Evolutionary conservation across 2,113 vertebrate species (phyloP), one percentile per base, ranked within the genome.

Genomic region (Fregetta grallaria): DNA sequence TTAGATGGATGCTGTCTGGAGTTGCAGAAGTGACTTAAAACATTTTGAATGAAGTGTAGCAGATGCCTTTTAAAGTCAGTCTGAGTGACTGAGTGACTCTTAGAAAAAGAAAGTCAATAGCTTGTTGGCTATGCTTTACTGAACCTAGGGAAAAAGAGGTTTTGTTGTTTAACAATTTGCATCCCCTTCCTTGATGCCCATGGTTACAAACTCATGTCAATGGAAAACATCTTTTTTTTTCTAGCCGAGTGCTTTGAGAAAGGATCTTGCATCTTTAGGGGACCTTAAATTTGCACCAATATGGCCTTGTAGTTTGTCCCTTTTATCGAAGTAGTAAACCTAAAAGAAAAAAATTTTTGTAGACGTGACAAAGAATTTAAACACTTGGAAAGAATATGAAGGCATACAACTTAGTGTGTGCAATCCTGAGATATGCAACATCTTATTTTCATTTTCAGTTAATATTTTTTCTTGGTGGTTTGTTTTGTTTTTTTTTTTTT

Each of bases 351-450:
- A 5, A 4, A 1, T 36, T 61, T 81, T 82, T 58, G 14, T 68
- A 44, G 68, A 25, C 5, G 1, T 27, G 40, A n/a, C 11, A 56
- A 76, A 71, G 61, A 45, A 18, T 50, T 61, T 11, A 56, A 81
- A 45, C 17, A 29, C 36, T 80, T 62, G 55, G 11, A 49, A 85
- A 66, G 38, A 34, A 21, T 27, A 9, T 15, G 8, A 45, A 63
- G 19, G 17, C 0, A 0, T 40, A 3, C 10, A 88, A 6, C 6
- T 74, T 74, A 6, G 3, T 32, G 15, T 36, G 4, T 85, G 45
- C 30, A 52, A 6, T 56, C 36, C 19, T 56, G 26, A 77, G 47
- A 77, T 77, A 47, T 13, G 52, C 9, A 49, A 11, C 22, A 32
- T 16, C 0, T 7, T 11, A 20, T n/a, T 65, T 66, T 26, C 2